phyloP scores from a whole-genome alignment of 2,888 invertebrate genomes.

The Creontiades dilutus region DNA sequence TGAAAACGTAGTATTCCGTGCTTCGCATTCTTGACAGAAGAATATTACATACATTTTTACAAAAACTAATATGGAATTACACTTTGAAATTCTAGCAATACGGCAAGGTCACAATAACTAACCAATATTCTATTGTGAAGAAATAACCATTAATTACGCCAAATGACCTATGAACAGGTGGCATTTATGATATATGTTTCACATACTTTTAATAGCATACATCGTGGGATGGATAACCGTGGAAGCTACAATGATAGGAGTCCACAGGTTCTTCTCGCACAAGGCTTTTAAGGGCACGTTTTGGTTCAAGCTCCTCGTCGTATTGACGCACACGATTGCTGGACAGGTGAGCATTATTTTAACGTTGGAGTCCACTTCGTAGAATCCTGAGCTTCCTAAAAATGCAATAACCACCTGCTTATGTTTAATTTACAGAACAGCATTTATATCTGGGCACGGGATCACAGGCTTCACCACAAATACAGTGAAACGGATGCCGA shows the following conservation, averaged over 20 bases:
- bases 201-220: slow-evolving; percentile 61
- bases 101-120: too few relatives aligned
- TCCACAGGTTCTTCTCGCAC: slow-evolving; percentile 61
- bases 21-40: too few relatives aligned
- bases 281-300: slow-evolving; percentile 57
- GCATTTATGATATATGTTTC: neutral
- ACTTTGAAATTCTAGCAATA: too few relatives aligned
- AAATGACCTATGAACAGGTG: too few relatives aligned
- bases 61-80: too few relatives aligned
- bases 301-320: slow-evolving; percentile 55
- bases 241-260: slow-evolving; percentile 57
- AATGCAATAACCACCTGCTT: too few relatives aligned
- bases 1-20: too few relatives aligned
- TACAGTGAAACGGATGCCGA: slow-evolving; percentile 87
- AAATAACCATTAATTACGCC: too few relatives aligned
- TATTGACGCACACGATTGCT: slow-evolving; percentile 11
- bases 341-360: slow-evolving; percentile 50
- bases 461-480: slow-evolving; percentile 90
- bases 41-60: too few relatives aligned
- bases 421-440: slow-evolving; percentile 50
- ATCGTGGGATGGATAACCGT: slow-evolving; percentile 77
- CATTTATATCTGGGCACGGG: slow-evolving; percentile 88
- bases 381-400: too few relatives aligned
- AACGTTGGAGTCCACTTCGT: neutral
- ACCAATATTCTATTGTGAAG: too few relatives aligned